phyloP scores from a whole-genome alignment of 1,140 invertebrate genomes.

The Macrostomum lignano region DNA sequence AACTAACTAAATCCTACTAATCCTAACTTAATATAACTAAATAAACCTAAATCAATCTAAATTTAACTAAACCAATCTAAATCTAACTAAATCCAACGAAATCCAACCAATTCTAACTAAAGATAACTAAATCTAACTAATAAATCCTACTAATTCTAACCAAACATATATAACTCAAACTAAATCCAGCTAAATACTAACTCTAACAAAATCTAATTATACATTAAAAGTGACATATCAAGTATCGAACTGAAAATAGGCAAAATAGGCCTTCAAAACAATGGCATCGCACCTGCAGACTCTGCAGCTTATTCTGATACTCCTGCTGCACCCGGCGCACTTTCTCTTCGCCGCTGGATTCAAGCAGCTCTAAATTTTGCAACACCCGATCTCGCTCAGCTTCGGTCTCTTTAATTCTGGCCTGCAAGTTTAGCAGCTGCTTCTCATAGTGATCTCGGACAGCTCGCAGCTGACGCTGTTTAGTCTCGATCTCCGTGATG shows the following conservation, averaged over 20 bases:
- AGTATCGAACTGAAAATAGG: background rate
- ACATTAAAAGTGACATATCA: background rate
- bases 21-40: too few relatives aligned
- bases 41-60: too few relatives aligned
- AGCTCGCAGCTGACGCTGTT: constrained; percentile 3
- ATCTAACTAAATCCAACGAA: too few relatives aligned
- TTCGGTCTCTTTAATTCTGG: constrained; percentile 57
- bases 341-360: constrained; percentile 3
- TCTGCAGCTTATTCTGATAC: background rate
- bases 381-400: constrained; percentile 45
- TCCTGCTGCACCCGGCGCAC: constrained; percentile 3
- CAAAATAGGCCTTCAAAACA: background rate
- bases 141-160: too few relatives aligned
- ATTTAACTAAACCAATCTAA: too few relatives aligned
- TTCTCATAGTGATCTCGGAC: constrained; percentile 58
- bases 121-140: too few relatives aligned
- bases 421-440: constrained; percentile 56
- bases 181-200: too few relatives aligned
- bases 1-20: too few relatives aligned
- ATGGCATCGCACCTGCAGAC: background rate
- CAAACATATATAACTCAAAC: too few relatives aligned
- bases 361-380: constrained; percentile 1
- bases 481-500: constrained; percentile 8
- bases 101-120: too few relatives aligned
- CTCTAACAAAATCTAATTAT: too few relatives aligned